Percentiles rank a stretch among this genome's conserved stretches.
These are phyloP conservation scores for Tringa solitaria DNA, from an alignment of 2,113 vertebrate species.

Conservation along the genomic window DNA sequence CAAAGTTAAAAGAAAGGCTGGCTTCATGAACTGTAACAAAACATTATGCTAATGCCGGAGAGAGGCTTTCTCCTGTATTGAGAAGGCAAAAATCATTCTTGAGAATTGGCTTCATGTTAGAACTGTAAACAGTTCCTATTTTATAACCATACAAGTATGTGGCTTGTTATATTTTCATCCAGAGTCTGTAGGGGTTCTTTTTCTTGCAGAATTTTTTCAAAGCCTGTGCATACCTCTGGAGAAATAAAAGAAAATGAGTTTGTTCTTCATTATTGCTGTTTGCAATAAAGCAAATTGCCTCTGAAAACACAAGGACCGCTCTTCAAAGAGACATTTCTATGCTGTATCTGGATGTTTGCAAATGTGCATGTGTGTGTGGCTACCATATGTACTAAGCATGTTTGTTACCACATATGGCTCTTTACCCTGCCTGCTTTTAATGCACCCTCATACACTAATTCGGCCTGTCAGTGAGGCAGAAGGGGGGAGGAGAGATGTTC, in stretches of 20 bases:
- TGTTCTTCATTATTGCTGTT: slow-evolving; percentile 39
- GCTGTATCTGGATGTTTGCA: background rate
- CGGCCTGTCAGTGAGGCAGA: background rate
- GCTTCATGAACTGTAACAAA: background rate
- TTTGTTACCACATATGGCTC: background rate
- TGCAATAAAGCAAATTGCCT: slow-evolving; percentile 36
- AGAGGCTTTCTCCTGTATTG: slow-evolving; percentile 31
- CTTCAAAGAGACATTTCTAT: slow-evolving; percentile 15
- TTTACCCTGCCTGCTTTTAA: background rate
- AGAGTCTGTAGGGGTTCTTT: slow-evolving; percentile 38
- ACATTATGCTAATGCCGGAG: background rate
- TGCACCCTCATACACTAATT: background rate
- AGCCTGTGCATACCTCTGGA: slow-evolving; percentile 38
- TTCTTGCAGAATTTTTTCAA: slow-evolving; percentile 36
- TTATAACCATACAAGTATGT: slow-evolving; percentile 63
- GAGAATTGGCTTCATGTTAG: slow-evolving; percentile 30
- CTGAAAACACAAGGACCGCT: slow-evolving; percentile 34
- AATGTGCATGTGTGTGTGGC: background rate
- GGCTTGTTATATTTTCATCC: slow-evolving; percentile 52
- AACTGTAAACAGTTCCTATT: slow-evolving; percentile 62
- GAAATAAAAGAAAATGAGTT: slow-evolving; percentile 33
- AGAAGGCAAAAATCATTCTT: slow-evolving; percentile 29
- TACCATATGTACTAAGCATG: slow-evolving; percentile 18
- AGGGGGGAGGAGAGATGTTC: background rate
- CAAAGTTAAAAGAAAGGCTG: background rate